phyloP scores from a whole-genome alignment of 2,888 invertebrate species.

The Leptinotarsa peninsularis region DNA sequence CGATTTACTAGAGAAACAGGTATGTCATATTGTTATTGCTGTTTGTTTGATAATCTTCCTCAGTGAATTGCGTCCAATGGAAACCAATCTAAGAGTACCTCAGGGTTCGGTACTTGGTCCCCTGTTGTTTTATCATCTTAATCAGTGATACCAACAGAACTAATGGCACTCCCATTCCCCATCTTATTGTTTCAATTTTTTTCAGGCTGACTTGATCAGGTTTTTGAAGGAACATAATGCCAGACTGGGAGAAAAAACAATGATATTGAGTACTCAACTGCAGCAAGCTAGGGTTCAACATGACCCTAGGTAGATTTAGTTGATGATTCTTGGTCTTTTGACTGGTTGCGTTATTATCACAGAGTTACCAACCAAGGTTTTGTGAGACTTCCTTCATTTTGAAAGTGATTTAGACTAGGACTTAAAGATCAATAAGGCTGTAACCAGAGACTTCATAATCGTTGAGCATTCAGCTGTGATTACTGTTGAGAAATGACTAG shows the following conservation, averaged over 20 bases:
- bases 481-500: too few species aligned
- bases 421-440: not conserved
- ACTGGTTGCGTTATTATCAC: slow-evolving; percentile 2
- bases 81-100: too few species aligned
- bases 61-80: too few species aligned
- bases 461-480: too few species aligned
- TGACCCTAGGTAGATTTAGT: not conserved
- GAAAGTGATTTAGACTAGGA: not conserved
- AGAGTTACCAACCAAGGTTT: slow-evolving; percentile 14
- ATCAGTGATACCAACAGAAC: too few species aligned
- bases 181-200: not conserved
- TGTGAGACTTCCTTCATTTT: not conserved
- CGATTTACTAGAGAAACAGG: slow-evolving; percentile 76
- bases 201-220: slow-evolving; percentile 75
- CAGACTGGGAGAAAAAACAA: slow-evolving; percentile 74
- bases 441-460: not conserved
- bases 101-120: too few species aligned
- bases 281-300: slow-evolving; percentile 48
- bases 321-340: slow-evolving; percentile 2
- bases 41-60: too few species aligned
- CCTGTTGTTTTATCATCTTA: too few species aligned
- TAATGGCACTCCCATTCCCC: too few species aligned
- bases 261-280: slow-evolving; percentile 70
- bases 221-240: slow-evolving; percentile 77
- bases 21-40: slow-evolving; percentile 41